Conservation (phyloP, 2,888 invertebrate species). For the Ectobius pallidus region DNA sequence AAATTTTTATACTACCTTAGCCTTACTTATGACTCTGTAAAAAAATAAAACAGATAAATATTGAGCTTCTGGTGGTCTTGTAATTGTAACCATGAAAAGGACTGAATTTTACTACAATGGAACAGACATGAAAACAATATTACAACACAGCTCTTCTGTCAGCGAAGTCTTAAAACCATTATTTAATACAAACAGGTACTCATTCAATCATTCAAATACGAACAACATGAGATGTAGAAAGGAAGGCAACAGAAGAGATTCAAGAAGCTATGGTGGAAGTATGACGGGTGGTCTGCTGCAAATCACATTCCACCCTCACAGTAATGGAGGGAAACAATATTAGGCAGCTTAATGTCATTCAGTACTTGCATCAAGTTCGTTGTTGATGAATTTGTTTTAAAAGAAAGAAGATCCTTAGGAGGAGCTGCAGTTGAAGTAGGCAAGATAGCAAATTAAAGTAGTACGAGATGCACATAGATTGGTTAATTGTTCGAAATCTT, state of each 20-base stretch:
- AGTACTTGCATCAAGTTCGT: constrained; percentile 12
- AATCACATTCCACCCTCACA: background rate
- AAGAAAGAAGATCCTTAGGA: background rate
- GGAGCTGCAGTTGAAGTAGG: background rate
- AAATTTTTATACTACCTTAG: too few species aligned
- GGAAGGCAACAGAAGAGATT: constrained; percentile 7
- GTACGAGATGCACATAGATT: constrained; percentile 5
- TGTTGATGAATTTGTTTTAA: constrained; percentile 4
- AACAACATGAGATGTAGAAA: background rate
- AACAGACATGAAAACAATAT: too few species aligned
- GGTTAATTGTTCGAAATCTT: constrained; percentile 37
- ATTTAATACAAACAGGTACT: background rate
- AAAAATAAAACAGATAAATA: too few species aligned
- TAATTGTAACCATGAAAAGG: too few species aligned
- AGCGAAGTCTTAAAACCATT: too few species aligned
- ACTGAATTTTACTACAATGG: too few species aligned
- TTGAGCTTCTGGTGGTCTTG: too few species aligned
- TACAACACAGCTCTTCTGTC: too few species aligned
- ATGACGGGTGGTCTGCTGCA: too few species aligned
- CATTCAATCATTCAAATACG: background rate
- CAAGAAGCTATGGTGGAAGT: background rate
- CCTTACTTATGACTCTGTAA: too few species aligned
- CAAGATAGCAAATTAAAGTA: constrained; percentile 1
- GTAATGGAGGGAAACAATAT: background rate
- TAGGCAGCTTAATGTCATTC: constrained; percentile 3